Base-by-base conservation (phyloP, 2,113 vertebrate species). In the Heterotilapia buettikoferi region DNA sequence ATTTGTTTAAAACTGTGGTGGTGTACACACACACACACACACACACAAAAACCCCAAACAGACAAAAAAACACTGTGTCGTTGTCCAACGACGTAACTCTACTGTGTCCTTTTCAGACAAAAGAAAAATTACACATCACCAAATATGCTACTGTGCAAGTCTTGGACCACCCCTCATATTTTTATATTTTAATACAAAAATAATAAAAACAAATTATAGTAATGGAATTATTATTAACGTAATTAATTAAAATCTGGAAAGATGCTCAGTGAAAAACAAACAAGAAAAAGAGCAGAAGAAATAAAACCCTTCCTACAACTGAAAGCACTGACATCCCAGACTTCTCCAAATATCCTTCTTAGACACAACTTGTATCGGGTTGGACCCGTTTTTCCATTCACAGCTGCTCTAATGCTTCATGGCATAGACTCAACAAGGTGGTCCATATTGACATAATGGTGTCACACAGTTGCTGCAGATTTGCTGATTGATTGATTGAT, bases 21-120 rank as follows among this genome's bases (percentile, higher is more conserved):
- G 57, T 61, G 26, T 18, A 3, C 3, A 63, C 5, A 33, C 5
- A 18, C 7, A 59, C 1, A 11, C 40, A 43, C 38, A 38, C 36
- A 10, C 38, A 40, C 10, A 12, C 40, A 43, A 2, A 18, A 59
- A 1, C 0, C 13, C 6, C 24, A 29, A 4, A 59, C 4, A 29
- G 7, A 59, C 56, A 61, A 31, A 61, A 61, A 18, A 61, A 10
- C 16, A 33, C 16, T 61, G 57, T 33, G 59, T 9, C 14, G 9
- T 31, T 61, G 57, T 31, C 14, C 57, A 61, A 61, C 3, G 24
- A 59, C 14, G 1, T 31, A 6, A 61, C 26, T 61, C 5, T 16
- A 59, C 56, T 18, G 29, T 33, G 8, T 61, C 57, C 9, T 33
- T 33, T 33, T 10, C 29, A 29, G 54, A 57, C 13, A 26, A 57